phyloP scores from a whole-genome alignment of 2,888 invertebrate genomes.

The Bruchidius siliquastri region DNA sequence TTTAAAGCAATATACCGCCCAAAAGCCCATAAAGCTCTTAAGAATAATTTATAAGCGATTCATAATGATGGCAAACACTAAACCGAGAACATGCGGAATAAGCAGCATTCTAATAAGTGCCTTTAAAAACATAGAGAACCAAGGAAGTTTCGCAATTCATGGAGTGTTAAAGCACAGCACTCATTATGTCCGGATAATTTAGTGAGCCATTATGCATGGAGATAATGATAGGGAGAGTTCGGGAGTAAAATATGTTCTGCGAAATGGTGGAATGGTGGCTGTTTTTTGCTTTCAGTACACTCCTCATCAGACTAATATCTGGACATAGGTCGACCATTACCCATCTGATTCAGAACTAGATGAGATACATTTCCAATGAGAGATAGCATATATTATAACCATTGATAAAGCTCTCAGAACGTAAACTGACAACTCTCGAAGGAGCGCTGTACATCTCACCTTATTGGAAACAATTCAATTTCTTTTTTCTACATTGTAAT shows the following conservation, averaged over 20 bases:
- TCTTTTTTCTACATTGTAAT: too few species aligned
- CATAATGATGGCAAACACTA: not conserved
- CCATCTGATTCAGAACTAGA: too few species aligned
- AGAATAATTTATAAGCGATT: not conserved
- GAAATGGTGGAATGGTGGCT: not conserved
- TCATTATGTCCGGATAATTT: not conserved
- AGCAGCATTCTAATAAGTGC: not conserved
- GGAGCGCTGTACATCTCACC: too few species aligned
- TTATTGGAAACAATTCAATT: too few species aligned
- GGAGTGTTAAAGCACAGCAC: not conserved
- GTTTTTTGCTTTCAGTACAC: not conserved
- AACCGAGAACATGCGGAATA: not conserved
- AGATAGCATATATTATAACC: too few species aligned
- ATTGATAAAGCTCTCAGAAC: too few species aligned
- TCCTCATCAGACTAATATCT: too few species aligned
- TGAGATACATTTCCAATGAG: too few species aligned
- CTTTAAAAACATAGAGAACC: not conserved
- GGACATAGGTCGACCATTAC: too few species aligned
- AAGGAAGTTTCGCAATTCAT: not conserved
- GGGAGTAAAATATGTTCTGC: not conserved
- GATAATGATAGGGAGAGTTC: not conserved
- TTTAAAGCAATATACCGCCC: not conserved
- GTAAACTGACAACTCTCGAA: too few species aligned
- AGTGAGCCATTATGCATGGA: not conserved
- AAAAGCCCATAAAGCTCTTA: not conserved